These are phyloP conservation scores for Sesia bembeciformis DNA, from an alignment of 2,888 invertebrate species.

Conservation along the genomic window DNA sequence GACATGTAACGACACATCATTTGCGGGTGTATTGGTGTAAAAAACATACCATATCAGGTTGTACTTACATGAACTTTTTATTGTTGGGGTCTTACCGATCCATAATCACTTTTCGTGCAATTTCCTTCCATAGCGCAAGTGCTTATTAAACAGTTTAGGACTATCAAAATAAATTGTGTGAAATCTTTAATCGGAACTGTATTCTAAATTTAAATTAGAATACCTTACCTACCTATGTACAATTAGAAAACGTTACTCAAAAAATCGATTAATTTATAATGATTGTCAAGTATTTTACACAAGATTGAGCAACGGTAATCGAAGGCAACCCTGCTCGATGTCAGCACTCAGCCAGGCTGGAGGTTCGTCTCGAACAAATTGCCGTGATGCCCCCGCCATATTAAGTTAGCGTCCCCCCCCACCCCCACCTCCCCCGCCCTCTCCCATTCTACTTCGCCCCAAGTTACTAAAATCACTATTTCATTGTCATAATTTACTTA, in stretches of 20 bases:
- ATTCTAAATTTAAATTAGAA: too few species aligned
- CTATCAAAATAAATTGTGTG: too few species aligned
- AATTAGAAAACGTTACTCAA: too few species aligned
- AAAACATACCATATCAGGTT: conserved; percentile 1
- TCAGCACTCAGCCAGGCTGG: conserved; percentile 48
- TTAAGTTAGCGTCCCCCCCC: conserved; percentile 58
- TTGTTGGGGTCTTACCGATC: conserved; percentile 52
- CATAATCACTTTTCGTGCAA: conserved; percentile 61
- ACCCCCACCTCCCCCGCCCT: conserved; percentile 19
- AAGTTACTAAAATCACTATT: conserved; percentile 34
- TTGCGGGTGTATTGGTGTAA: not conserved
- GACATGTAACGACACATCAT: conserved; percentile 9
- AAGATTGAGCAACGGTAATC: not conserved
- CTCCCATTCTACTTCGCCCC: conserved; percentile 21
- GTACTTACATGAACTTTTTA: conserved; percentile 32
- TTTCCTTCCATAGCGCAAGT: conserved; percentile 50
- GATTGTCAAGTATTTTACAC: too few species aligned
- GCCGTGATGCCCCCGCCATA: conserved; percentile 66
- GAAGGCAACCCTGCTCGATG: conserved; percentile 37
- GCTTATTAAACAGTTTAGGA: too few species aligned
- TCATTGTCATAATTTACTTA: conserved; percentile 46
- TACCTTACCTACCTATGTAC: too few species aligned
- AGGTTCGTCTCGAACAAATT: conserved; percentile 69
- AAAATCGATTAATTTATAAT: too few species aligned
- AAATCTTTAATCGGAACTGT: too few species aligned